Conservation (phyloP, 2,113 vertebrate species). For the Mus pahari region DNA sequence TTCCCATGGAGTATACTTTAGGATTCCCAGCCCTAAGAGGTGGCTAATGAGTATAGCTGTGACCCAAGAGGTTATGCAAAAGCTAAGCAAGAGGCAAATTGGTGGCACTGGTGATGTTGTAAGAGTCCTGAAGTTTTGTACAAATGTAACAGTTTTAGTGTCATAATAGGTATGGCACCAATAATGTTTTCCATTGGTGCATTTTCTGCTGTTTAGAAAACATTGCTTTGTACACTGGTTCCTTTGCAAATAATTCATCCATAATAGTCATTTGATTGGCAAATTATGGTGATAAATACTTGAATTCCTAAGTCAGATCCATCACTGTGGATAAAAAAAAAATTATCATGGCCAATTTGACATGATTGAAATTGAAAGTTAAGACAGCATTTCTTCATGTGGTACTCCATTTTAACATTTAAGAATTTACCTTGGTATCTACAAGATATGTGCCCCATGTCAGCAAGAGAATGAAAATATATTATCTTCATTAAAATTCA, state of each 20-base stretch:
- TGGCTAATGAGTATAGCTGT: fast-evolving
- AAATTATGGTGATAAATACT: background rate
- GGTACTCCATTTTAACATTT: background rate
- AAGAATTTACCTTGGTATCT: background rate
- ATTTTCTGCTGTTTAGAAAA: background rate
- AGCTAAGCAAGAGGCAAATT: background rate
- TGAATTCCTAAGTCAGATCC: background rate
- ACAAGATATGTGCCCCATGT: background rate
- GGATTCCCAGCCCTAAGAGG: fast-evolving
- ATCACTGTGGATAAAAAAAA: background rate
- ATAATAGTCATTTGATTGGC: background rate
- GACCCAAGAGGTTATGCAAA: fast-evolving
- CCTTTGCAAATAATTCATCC: background rate
- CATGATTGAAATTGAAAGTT: background rate
- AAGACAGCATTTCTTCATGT: background rate
- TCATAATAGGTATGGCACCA: background rate
- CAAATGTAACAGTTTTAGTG: background rate
- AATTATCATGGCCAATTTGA: background rate
- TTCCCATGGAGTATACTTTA: too few relatives aligned
- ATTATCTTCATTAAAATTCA: background rate
- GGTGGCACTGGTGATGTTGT: background rate
- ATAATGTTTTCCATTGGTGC: background rate
- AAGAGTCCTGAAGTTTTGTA: background rate
- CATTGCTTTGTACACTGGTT: background rate
- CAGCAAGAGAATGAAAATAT: background rate